phyloP scores from a whole-genome alignment of 2,888 invertebrate species.

The Steinernema scapterisci region DNA sequence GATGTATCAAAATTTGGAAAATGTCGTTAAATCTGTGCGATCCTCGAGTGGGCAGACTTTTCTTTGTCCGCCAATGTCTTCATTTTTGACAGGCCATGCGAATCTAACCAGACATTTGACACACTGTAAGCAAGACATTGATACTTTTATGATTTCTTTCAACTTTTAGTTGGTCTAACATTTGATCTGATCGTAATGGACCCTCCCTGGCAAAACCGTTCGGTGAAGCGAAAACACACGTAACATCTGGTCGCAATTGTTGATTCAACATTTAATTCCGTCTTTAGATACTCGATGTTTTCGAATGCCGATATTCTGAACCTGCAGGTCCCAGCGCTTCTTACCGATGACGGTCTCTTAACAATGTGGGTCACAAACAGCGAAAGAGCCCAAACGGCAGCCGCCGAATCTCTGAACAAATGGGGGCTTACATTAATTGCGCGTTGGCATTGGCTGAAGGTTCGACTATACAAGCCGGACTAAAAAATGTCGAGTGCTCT shows the following conservation, averaged over 20 bases:
- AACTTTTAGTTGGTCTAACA: constrained; percentile 26
- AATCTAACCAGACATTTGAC: constrained; percentile 33
- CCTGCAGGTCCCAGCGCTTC: constrained; percentile 76
- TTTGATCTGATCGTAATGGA: constrained; percentile 86
- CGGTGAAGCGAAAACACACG: constrained; percentile 77
- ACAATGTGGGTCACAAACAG: constrained; percentile 93
- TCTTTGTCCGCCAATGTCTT: constrained; percentile 24
- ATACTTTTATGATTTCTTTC: neutral
- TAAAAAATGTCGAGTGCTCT: neutral
- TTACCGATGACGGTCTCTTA: constrained; percentile 75
- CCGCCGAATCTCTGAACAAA: constrained; percentile 74
- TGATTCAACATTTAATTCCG: neutral
- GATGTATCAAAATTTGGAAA: neutral
- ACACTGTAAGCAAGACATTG: constrained; percentile 33
- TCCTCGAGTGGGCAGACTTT: neutral
- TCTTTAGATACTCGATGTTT: constrained; percentile 30
- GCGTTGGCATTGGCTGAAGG: constrained; percentile 88
- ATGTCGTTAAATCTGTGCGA: neutral
- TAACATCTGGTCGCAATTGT: constrained; percentile 40
- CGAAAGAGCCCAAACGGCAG: constrained; percentile 75
- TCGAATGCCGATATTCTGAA: constrained; percentile 70
- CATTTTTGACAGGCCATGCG: constrained; percentile 39
- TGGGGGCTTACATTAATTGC: constrained; percentile 79
- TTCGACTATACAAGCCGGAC: constrained; percentile 62
- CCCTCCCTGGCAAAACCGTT: constrained; percentile 96